These are phyloP conservation scores for Scleropages formosus DNA, from an alignment of 2,797 vertebrate species.

Conservation along the genomic window DNA sequence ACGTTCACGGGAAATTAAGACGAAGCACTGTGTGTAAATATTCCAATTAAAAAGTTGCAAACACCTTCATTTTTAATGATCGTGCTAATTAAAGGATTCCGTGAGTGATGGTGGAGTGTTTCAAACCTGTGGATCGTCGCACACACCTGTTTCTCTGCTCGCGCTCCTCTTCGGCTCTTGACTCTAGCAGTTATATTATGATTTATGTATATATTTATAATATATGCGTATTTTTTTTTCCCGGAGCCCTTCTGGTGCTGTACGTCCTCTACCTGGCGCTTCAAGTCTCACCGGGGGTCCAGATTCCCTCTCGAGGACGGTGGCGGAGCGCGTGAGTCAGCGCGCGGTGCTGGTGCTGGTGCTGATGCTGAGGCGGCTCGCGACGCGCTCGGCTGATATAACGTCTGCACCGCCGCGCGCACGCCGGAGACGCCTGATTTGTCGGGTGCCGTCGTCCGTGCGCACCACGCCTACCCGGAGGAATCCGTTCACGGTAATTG, in stretches of 20 bases:
- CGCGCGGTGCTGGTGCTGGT: conserved; percentile 22
- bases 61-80: not conserved
- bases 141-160: conserved; percentile 20
- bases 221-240: not conserved
- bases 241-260: too few species aligned
- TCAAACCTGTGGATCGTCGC: conserved; percentile 21
- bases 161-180: not conserved
- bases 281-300: too few species aligned
- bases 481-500: not conserved
- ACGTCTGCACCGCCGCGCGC: conserved; percentile 22
- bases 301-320: not conserved
- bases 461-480: conserved; percentile 19
- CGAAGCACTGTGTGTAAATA: not conserved
- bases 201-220: not conserved
- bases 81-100: not conserved
- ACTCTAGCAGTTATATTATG: not conserved
- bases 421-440: not conserved
- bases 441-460: conserved; percentile 9
- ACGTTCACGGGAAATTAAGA: not conserved
- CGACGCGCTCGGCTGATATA: conserved; percentile 22
- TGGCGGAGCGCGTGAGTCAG: conserved; percentile 21
- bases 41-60: not conserved
- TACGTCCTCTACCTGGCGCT: too few species aligned
- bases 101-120: not conserved
- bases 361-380: conserved; percentile 35